Evolutionary conservation across 2,797 vertebrate species (phyloP), one percentile per base, ranked within the genome.

Genomic region (Mus minutoides): DNA sequence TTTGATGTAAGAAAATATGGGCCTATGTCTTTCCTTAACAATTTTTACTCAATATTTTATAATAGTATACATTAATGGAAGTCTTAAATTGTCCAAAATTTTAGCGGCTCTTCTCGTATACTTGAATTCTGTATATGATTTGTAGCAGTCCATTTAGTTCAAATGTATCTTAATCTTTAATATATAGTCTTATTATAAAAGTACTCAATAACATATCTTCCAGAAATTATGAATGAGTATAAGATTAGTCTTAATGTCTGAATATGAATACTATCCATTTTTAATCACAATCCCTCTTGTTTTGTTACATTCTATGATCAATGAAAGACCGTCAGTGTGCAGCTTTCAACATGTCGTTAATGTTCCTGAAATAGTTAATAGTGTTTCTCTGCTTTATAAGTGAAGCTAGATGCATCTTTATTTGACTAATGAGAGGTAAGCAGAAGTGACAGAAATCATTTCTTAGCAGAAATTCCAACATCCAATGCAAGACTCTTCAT

Each of bases 1-100:
- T 94, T 71, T 62, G 12, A 71, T 85, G 22, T 84, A 76, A 87
- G 69, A 90, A 94, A 94, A 92, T 90, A 90, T 21, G 12, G 22
- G 85, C 34, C 88, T 12, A 21, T 34, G 37, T 80, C 21, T 40
- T 71, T 6, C 13, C 34, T 92, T 34, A 80, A 64, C 0, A 40
- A 4, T 58, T 46, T 11, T 92, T 84, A 60, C 4, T 92, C 13
- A 82, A 5, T 73, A 43, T 73, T 94, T 93, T 95, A 80, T 0
- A 73, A 46, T 77, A 37, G 0, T 49, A 26, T 92, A 24, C 22
- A 86, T 84, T 43, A 93, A 84, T 60, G 26, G 16, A 73, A 62
- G 16, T 10, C 64, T 91, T 91, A 64, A 84, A 76, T 17, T 64
- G 37, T 1, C 64, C 5, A 62, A 62, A 6, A 84, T 73, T 85